Conservation (phyloP, 2,888 invertebrate species). For the Exocentrus adspersus region DNA sequence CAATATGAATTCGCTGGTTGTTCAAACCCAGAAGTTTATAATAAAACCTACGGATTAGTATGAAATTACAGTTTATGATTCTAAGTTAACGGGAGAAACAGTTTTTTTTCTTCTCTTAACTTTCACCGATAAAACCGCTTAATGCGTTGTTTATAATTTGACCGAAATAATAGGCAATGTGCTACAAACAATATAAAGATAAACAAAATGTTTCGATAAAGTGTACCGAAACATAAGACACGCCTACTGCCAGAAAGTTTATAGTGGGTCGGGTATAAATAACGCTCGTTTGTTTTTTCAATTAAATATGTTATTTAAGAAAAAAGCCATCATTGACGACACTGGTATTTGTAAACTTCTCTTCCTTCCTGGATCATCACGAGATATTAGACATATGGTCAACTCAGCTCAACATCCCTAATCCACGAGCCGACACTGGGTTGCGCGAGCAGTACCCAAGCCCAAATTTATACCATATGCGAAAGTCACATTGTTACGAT, state of each 20-base stretch:
- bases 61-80: no score
- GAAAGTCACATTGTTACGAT: constrained; percentile 27
- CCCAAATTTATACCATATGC: constrained; percentile 31
- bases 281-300: not conserved
- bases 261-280: not conserved
- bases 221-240: constrained; percentile 5
- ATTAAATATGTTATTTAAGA: not conserved
- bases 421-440: constrained; percentile 14
- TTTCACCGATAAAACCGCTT: not conserved
- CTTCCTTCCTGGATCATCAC: not conserved
- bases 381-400: no score
- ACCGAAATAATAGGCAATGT: not conserved
- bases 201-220: constrained; percentile 7
- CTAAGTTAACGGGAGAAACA: not conserved
- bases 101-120: not conserved
- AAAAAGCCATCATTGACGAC: not conserved
- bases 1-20: not conserved
- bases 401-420: no score
- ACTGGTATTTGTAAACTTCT: not conserved
- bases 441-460: constrained; percentile 16
- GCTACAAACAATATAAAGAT: not conserved
- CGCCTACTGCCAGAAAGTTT: not conserved
- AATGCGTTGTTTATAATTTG: not conserved
- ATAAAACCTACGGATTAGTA: no score
- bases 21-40: not conserved